phyloP scores from a whole-genome alignment of 2,797 vertebrate genomes.

The Tragopan temminckii region DNA sequence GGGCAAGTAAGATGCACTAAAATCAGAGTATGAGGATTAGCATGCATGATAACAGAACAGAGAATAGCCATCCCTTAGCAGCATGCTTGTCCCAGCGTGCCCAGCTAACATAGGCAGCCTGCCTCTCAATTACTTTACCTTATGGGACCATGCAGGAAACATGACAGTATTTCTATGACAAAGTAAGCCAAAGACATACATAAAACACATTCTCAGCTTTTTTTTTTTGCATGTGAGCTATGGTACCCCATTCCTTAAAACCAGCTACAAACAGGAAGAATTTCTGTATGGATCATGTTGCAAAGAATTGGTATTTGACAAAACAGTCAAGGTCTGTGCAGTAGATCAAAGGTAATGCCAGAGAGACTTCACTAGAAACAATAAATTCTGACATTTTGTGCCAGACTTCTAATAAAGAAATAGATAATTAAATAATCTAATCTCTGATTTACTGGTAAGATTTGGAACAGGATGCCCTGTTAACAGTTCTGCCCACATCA shows the following conservation, averaged over 20 bases:
- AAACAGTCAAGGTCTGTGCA: background rate
- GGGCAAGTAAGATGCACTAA: background rate
- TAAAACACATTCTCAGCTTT: background rate
- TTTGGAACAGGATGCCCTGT: background rate
- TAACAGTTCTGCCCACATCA: rapidly evolving
- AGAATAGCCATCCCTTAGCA: background rate
- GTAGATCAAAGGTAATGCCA: background rate
- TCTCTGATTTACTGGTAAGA: background rate
- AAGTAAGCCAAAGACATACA: background rate
- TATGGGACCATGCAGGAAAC: background rate
- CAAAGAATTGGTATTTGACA: background rate
- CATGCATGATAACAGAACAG: rapidly evolving
- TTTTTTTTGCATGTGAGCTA: rapidly evolving
- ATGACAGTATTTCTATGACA: background rate
- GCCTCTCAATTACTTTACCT: background rate
- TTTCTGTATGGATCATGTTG: background rate
- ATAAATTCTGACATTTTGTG: rapidly evolving
- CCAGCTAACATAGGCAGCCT: background rate
- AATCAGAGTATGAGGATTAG: background rate
- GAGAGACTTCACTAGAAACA: background rate
- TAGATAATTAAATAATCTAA: background rate
- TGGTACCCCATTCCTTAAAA: background rate
- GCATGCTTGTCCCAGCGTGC: rapidly evolving
- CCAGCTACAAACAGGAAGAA: background rate
- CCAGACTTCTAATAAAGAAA: background rate